Base-by-base conservation (phyloP, 2,113 vertebrate genomes). In the Sorex araneus region DNA sequence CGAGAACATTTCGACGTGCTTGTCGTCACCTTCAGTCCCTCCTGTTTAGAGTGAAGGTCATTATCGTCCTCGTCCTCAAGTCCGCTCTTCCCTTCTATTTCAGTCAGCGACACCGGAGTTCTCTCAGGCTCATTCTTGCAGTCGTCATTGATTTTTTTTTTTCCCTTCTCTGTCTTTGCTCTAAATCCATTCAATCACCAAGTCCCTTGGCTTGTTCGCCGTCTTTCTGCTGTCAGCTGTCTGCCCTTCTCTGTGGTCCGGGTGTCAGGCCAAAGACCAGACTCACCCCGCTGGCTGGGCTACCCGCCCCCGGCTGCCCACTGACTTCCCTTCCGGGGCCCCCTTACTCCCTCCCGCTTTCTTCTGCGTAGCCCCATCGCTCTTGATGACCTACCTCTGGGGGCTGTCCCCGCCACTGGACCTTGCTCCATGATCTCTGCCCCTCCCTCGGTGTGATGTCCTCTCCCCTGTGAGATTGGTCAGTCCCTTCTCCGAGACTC, bases 121-220 rank as follows among this genome's bases (percentile, higher is more conserved):
- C 73, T 86, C 82, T 60, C 47, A 34, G 54, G 45, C 34, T 92
- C 45, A 4, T 47, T 27, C 71, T 77, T 32, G 4, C 10, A 6
- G 79, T 27, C 79, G 4, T 69, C 78, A 69, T 8, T 84, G 78
- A 93, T 66, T 84, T 87, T 67, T 57, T 70, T 93, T 71, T 93
- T 69, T n/a, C n/a, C 28, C 79, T 76, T 76, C 36, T 54, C 40
- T 16, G 36, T 34, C 69, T 78, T 88, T 79, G 27, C n/a, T 83
- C 81, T 36, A 2, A 43, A 78, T 73, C 86, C 12, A 10, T 28
- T 57, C 69, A 36, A 1, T 92, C 77, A 12, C 69, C 45, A 27
- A 21, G 36, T 50, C 76, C 30, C 32, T 88, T 70, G 69, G 54
- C 73, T 66, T 47, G n/a, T 32, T 71, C 40, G n/a, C 12, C n/a